phyloP scores from a whole-genome alignment of 2,797 vertebrate species.

The Furcifer pardalis region DNA sequence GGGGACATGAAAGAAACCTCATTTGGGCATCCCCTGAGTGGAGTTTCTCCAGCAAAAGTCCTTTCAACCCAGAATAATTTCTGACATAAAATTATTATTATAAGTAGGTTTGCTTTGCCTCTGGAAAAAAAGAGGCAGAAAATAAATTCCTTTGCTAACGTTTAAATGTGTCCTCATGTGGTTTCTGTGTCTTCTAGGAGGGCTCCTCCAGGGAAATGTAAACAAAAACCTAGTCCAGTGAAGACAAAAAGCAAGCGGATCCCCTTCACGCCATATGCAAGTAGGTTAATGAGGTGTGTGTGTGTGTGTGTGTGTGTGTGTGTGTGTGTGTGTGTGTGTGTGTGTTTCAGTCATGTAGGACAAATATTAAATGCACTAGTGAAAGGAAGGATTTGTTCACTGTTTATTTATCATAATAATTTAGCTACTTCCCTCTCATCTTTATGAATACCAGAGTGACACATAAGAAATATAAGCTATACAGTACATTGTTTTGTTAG shows the following conservation, averaged over 20 bases:
- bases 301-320: too few relatives aligned
- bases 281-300: constrained; percentile 79
- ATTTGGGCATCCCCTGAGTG: too few relatives aligned
- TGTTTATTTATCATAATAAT: background rate
- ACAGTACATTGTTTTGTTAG: background rate
- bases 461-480: background rate
- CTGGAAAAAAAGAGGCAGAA: background rate
- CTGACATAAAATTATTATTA: too few relatives aligned
- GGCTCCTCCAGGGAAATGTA: constrained; percentile 86
- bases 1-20: too few relatives aligned
- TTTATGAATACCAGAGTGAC: background rate
- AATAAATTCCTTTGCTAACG: background rate
- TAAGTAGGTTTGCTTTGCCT: background rate
- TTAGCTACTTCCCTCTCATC: background rate
- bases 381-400: background rate
- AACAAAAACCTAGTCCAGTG: constrained; percentile 78
- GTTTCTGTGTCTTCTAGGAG: constrained; percentile 75
- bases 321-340: too few relatives aligned
- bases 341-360: constrained; percentile 24
- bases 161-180: constrained; percentile 1
- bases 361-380: background rate
- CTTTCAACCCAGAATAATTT: too few relatives aligned
- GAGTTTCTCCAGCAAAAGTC: too few relatives aligned
- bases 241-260: constrained; percentile 81
- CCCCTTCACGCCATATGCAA: constrained; percentile 77